Conservation (phyloP, 1,140 invertebrate species). For the Helicoverpa zea region DNA sequence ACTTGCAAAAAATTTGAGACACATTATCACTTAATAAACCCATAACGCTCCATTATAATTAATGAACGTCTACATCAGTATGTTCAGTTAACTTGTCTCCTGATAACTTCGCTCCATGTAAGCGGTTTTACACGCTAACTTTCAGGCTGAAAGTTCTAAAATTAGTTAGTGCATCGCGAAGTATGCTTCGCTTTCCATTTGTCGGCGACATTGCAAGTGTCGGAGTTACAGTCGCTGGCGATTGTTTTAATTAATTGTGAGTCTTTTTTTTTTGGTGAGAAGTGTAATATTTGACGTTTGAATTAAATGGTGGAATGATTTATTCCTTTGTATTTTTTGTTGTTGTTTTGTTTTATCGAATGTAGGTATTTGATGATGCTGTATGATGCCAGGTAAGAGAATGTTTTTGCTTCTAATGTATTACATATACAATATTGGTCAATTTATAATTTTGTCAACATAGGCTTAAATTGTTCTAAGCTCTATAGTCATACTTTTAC, state of each 20-base stretch:
- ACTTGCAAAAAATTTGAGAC: no score
- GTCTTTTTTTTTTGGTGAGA: not conserved
- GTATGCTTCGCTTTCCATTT: constrained; percentile 1
- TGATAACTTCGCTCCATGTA: not conserved
- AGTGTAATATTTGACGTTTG: not conserved
- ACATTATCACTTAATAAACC: not conserved
- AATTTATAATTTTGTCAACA: no score
- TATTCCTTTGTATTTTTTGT: no score
- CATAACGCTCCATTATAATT: constrained; percentile 3
- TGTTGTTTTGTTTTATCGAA: no score
- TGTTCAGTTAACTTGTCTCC: not conserved
- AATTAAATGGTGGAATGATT: no score
- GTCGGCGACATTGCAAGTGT: not conserved
- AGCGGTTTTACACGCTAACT: constrained; percentile 29
- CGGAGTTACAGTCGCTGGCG: not conserved
- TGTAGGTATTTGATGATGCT: no score
- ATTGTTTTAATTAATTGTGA: constrained; percentile 15
- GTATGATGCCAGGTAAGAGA: no score
- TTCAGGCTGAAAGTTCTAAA: not conserved
- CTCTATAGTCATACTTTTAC: no score
- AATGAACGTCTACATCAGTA: constrained; percentile 6
- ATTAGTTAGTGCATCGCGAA: constrained; percentile 15
- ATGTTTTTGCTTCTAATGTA: no score
- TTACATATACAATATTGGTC: no score
- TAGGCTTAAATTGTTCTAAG: no score